phyloP scores from a whole-genome alignment of 2,888 invertebrate genomes.

The Drosophila sordidula region DNA sequence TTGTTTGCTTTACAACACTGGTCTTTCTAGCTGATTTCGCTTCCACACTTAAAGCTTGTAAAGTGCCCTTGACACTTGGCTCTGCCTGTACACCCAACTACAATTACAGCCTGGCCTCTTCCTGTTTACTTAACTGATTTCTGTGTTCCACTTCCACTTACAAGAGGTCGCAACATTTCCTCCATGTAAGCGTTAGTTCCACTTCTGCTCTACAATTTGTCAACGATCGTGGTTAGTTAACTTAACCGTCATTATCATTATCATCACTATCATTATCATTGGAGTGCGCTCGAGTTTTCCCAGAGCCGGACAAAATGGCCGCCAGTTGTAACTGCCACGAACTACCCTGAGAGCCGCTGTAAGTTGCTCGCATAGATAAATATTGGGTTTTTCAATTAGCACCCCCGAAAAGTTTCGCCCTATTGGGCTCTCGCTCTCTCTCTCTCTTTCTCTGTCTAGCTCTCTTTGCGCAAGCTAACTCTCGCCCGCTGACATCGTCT shows the following conservation, averaged over 20 bases:
- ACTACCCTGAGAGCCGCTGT: constrained; percentile 34
- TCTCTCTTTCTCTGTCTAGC: background rate
- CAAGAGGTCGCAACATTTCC: constrained; percentile 52
- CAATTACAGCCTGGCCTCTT: constrained; percentile 40
- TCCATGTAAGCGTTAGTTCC: constrained; percentile 21
- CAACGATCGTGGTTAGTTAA: constrained; percentile 37
- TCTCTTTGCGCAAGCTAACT: constrained; percentile 28
- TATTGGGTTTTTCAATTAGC: constrained; percentile 77
- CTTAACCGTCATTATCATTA: constrained; percentile 10
- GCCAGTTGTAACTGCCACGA: constrained; percentile 29
- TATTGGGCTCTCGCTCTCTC: constrained; percentile 7
- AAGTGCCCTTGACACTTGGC: constrained; percentile 54
- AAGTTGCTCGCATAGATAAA: constrained; percentile 62
- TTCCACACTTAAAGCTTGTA: constrained; percentile 14
- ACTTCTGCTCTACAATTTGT: constrained; percentile 31
- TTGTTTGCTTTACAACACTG: constrained; percentile 14
- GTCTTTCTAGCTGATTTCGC: constrained; percentile 27
- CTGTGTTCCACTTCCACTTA: constrained; percentile 56
- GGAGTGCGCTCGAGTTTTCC: background rate
- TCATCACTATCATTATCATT: background rate
- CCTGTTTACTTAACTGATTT: constrained; percentile 74
- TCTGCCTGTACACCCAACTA: constrained; percentile 11
- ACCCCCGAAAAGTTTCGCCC: constrained; percentile 58
- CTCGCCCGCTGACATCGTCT: constrained; percentile 10
- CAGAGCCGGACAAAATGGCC: constrained; percentile 61